Evolutionary conservation across 2,113 vertebrate genomes (phyloP).

Genomic region (Podiceps cristatus): DNA sequence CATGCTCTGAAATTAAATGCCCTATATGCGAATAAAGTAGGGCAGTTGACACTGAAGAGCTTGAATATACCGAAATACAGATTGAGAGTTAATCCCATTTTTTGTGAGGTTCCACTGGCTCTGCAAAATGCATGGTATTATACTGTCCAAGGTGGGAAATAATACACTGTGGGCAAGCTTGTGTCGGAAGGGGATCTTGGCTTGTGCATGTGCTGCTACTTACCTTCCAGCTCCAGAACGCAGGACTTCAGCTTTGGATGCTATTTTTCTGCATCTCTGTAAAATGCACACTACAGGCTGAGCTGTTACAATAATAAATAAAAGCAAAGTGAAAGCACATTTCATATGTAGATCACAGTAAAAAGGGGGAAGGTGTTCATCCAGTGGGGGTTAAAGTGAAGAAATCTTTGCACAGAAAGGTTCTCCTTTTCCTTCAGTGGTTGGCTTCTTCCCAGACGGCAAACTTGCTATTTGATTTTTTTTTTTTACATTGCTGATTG

Average conservation of each 20-base stretch:
- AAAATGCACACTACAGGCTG: background rate
- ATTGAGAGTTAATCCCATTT: background rate
- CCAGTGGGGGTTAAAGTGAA: background rate
- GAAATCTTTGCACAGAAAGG: background rate
- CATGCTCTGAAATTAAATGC: background rate
- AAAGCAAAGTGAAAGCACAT: background rate
- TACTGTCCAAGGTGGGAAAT: background rate
- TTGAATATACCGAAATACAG: background rate
- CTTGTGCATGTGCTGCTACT: background rate
- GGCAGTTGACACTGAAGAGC: background rate
- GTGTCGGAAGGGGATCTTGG: background rate
- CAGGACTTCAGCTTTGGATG: background rate
- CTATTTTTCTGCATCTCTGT: background rate
- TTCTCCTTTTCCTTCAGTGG: background rate
- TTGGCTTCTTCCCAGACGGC: background rate
- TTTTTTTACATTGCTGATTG: background rate
- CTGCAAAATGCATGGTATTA: background rate
- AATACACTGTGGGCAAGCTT: background rate
- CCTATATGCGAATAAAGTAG: background rate
- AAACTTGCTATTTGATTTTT: background rate
- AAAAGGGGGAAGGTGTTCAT: background rate
- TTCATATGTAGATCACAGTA: fast-evolving
- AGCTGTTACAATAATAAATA: background rate
- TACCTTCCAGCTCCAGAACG: background rate
- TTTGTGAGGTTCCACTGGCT: background rate